Evolutionary conservation across 2,113 vertebrate genomes (phyloP).

Genomic region (Chitala chitala): DNA sequence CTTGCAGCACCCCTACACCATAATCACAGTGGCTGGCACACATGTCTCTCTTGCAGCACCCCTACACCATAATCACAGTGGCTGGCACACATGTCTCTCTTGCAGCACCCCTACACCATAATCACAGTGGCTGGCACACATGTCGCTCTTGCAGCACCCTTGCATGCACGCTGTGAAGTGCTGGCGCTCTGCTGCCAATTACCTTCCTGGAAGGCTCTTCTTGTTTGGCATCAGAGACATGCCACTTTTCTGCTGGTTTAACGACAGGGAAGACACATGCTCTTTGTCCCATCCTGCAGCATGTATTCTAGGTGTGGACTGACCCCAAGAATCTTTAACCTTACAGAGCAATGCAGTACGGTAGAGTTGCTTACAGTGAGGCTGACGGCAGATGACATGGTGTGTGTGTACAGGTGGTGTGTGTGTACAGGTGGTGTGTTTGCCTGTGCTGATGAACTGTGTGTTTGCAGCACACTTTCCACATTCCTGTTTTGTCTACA

Average conservation of each 20-base stretch:
- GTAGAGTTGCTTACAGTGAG: conserved; percentile 24
- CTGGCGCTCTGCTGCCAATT: conserved; percentile 31
- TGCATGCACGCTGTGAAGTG: background rate
- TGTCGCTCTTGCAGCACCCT: background rate
- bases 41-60: no score
- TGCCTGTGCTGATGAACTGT: no score
- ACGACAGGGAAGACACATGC: conserved; percentile 27
- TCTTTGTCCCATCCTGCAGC: conserved; percentile 25
- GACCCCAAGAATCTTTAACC: conserved; percentile 23
- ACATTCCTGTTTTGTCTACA: conserved; percentile 22
- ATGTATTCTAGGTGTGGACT: background rate
- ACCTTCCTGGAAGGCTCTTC: conserved; percentile 25
- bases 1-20: no score
- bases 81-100: background rate
- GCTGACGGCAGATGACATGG: no score
- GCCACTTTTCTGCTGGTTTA: conserved; percentile 26
- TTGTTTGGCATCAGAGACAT: background rate
- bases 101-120: background rate
- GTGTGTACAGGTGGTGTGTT: no score
- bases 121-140: no score
- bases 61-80: no score
- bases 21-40: no score
- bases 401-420: no score
- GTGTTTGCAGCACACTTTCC: conserved; percentile 22
- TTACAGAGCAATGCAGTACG: conserved; percentile 7